A percentile compares a stretch with the other conserved stretches of the same genome.
These are phyloP conservation scores for Synanthedon andrenaeformis DNA, from an alignment of 2,888 invertebrate genomes.

Conservation along the genomic window DNA sequence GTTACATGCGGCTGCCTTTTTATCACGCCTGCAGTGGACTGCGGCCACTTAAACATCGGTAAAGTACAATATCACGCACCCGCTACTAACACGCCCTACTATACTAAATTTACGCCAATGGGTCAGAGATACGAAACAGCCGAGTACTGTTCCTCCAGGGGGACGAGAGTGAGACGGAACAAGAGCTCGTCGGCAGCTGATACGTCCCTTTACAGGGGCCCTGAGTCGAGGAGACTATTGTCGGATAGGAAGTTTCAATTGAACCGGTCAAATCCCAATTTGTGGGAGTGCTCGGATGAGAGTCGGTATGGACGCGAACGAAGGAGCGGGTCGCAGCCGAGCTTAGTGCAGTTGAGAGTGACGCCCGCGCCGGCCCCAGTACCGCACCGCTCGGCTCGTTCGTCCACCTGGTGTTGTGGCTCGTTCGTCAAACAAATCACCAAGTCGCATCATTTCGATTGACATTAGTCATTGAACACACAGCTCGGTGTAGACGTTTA, in stretches of 20 bases:
- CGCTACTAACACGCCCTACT: constrained; percentile 63
- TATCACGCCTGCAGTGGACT: constrained; percentile 75
- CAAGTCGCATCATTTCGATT: constrained; percentile 81
- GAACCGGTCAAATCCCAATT: constrained; percentile 61
- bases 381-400: constrained; percentile 46
- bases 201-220: constrained; percentile 39
- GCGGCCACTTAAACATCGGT: constrained; percentile 74
- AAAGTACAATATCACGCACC: constrained; percentile 78
- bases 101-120: constrained; percentile 42
- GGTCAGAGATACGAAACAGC: constrained; percentile 47
- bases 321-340: constrained; percentile 55
- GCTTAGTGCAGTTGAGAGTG: constrained; percentile 24
- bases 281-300: constrained; percentile 51
- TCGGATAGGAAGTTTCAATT: constrained; percentile 50
- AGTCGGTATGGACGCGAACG: constrained; percentile 37
- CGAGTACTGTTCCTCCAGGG: constrained; percentile 38
- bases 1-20: constrained; percentile 72
- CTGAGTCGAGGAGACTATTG: constrained; percentile 47
- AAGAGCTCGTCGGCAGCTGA: constrained; percentile 65
- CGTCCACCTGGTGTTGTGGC: constrained; percentile 83
- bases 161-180: constrained; percentile 57
- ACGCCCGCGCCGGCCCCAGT: constrained; percentile 17
- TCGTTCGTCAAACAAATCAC: constrained; percentile 82
- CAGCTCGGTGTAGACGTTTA: background rate
- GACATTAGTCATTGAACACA: constrained; percentile 28